Conservation (phyloP, 2,888 invertebrate genomes). For the Drosophila paracracens region DNA sequence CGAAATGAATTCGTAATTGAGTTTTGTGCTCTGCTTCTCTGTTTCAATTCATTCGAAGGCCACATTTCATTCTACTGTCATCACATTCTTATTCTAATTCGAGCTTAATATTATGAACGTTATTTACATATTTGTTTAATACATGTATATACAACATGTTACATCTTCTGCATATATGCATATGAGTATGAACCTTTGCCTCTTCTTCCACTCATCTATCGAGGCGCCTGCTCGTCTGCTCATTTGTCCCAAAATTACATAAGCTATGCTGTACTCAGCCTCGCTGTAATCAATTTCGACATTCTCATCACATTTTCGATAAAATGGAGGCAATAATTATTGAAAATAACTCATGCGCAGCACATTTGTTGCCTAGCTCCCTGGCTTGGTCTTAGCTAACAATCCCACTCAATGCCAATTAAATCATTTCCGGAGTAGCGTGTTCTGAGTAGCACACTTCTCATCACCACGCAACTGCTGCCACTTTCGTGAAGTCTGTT, state of each 20-base stretch:
- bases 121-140: slow-evolving; percentile 20
- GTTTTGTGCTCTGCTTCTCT: slow-evolving; percentile 54
- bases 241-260: slow-evolving; percentile 34
- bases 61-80: slow-evolving; percentile 19
- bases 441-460: slow-evolving; percentile 37
- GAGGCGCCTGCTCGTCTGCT: slow-evolving; percentile 58
- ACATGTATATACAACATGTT: slow-evolving; percentile 17
- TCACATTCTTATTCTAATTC: slow-evolving; percentile 47
- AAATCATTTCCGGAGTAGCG: slow-evolving; percentile 71
- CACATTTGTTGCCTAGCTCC: slow-evolving; percentile 62
- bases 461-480: slow-evolving; percentile 3
- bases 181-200: slow-evolving; percentile 1
- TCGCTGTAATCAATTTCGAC: slow-evolving; percentile 63
- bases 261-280: background rate
- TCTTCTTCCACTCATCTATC: too few species aligned
- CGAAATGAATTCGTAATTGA: slow-evolving; percentile 82
- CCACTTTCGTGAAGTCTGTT: slow-evolving; percentile 49
- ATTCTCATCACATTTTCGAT: slow-evolving; percentile 56
- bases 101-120: slow-evolving; percentile 53
- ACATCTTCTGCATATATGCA: slow-evolving; percentile 56
- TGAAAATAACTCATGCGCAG: slow-evolving; percentile 68
- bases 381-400: background rate
- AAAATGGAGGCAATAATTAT: slow-evolving; percentile 63
- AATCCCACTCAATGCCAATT: slow-evolving; percentile 49
- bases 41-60: slow-evolving; percentile 7